phyloP scores from a whole-genome alignment of 2,888 invertebrate genomes.

The Sclerodermus sp. region DNA sequence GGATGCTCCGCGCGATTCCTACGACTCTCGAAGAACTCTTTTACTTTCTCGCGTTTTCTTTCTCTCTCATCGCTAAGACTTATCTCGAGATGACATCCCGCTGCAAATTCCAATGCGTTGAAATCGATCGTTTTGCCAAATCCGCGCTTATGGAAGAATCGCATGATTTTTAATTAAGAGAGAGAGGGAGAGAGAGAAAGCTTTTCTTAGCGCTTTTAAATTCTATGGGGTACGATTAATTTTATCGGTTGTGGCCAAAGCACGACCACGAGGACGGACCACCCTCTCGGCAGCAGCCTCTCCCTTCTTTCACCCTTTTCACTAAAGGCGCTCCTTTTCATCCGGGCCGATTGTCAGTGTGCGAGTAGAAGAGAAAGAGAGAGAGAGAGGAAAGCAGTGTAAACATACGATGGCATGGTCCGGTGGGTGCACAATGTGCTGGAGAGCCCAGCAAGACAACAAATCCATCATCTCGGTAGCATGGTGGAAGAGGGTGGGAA shows the following conservation, averaged over 20 bases:
- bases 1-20: too few relatives aligned
- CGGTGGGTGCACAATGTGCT: constrained; percentile 25
- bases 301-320: neutral
- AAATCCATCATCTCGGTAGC: constrained; percentile 42
- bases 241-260: neutral
- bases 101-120: too few relatives aligned
- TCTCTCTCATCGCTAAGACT: neutral
- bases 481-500: constrained; percentile 17
- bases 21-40: too few relatives aligned
- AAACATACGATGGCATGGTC: constrained; percentile 4
- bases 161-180: too few relatives aligned
- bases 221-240: neutral
- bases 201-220: too few relatives aligned
- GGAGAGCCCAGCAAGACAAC: constrained; percentile 41
- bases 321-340: constrained; percentile 4
- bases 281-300: constrained; percentile 17
- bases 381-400: neutral
- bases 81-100: too few relatives aligned
- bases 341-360: constrained; percentile 8
- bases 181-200: too few relatives aligned
- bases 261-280: constrained; percentile 24
- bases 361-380: too few relatives aligned
- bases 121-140: too few relatives aligned
- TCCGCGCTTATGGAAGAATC: too few relatives aligned
- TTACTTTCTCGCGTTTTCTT: neutral